Base-by-base conservation (phyloP, 2,113 vertebrate genomes). In the Corythoichthys intestinalis region DNA sequence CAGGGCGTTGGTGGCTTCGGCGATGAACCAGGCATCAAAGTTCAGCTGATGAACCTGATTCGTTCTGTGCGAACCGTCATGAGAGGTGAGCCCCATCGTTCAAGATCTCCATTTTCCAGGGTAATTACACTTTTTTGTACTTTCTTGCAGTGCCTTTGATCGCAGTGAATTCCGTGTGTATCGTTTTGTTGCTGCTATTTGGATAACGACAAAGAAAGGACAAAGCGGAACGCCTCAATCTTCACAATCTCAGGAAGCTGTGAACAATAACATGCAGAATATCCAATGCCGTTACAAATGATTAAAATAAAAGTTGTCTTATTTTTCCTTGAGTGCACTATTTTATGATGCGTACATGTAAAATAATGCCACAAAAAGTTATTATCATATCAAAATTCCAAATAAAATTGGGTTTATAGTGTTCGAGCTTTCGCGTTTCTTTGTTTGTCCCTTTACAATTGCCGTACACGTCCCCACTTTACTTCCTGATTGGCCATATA, bases 1-100 rank as follows among this genome's bases (percentile, higher is more conserved):
- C 96, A 98, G 71, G 93, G 96, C 60, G 94, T 98, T 10, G 96
- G 96, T 67, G 97, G 97, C 69, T 99, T 99, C 56, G 97, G 96
- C 75, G 97, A 99, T 72, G 96, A 98, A 77, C 97, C 97, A 56
- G 97, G 97, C 75, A 90, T 99, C 89, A 98, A 96, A 91, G 94
- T 93, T 3, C 97, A 98, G 85, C 72, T 98, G 20, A 93, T 92
- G 85, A 98, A 94, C 77, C 96, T 99, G 2, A 89, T 99, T 82
- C 95, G 95, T 74, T 98, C 97, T 0, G 91, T 99, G 76, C 94
- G 95, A 76, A 98, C 95, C 0, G 96, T 99, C 53, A 98, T 99
- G 97, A 93, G 97, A 95, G 94, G 97, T 98, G 84, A 1, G 58
- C 63, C 6, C n/a, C 1, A 38, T 12, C 14, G 13, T 58, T 56